Evolutionary conservation across 2,888 invertebrate genomes (phyloP), one percentile per base, ranked within the genome.

Genomic region (Acrocyrtus sp.): DNA sequence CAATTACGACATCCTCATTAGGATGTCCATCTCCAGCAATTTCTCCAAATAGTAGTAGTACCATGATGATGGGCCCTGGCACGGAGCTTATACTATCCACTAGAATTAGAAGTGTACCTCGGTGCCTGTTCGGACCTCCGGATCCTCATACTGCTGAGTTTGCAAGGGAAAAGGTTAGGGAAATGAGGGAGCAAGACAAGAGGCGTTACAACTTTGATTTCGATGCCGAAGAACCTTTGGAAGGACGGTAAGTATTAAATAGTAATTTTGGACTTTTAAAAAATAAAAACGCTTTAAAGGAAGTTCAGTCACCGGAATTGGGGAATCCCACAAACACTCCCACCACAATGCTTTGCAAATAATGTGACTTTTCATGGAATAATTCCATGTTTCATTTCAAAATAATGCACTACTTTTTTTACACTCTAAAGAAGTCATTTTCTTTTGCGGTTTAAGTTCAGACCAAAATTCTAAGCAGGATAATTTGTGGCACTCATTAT

Each of bases 121-220:
- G 77, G 57, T 78, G 77, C 57, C 56, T 81, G n/a, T 81, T 81
- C 54, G 81, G 81, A 43, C 60, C 75, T 26, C 78, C 79, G 10
- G 76, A 79, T 51, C 78, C 78, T 19, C 60, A 22, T 5, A 76
- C 76, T 43, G 54, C 68, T 1, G 68, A 77, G 45, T 79, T 73
- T 58, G 79, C 78, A 6, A 62, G 75, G 19, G 74, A 79, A 10
- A 74, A 74, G 41, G 69, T 81, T 2, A 57, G 50, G 6, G 78
- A 79, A 53, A 78, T 79, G 22, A 10, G 17, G 3, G 54, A 69
- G 21, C 27, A 57, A 26, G 79, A 81, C 50, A 75, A 43, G 21
- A 29, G 50, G 15, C 58, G 62, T 19, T 81, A 78, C 74, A 79
- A 81, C 43, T 81, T 81, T 62, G 79, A 81, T 51, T 81, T 81